A percentile compares a stretch with the other conserved stretches of the same genome.
These are phyloP conservation scores for Ciconia stormi DNA, from an alignment of 2,113 vertebrate genomes.

Conservation along the genomic window DNA sequence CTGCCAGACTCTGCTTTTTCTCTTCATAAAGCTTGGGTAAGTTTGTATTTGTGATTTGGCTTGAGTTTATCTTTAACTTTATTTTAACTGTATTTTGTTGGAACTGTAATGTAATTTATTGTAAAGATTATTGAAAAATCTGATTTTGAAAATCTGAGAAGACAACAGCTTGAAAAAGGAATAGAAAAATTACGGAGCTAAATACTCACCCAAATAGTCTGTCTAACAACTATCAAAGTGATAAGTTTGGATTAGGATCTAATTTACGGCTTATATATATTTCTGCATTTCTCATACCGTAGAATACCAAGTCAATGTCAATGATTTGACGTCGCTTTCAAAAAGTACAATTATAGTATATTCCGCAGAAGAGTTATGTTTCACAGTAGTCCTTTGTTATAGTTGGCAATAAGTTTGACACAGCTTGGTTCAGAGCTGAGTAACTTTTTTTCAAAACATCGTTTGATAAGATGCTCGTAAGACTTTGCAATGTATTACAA, in stretches of 20 bases:
- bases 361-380: background rate
- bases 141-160: background rate
- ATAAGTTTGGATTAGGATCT: constrained; percentile 33
- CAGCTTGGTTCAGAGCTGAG: background rate
- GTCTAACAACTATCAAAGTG: background rate
- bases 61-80: background rate
- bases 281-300: background rate
- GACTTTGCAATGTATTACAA: background rate
- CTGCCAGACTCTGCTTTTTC: background rate
- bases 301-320: constrained; percentile 26
- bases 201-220: background rate
- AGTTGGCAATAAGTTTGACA: background rate
- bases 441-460: background rate
- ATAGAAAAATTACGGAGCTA: background rate
- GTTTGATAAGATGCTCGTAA: rapidly evolving
- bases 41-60: background rate
- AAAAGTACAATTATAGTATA: constrained; percentile 20
- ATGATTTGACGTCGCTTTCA: constrained; percentile 52
- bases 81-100: background rate
- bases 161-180: background rate
- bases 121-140: background rate
- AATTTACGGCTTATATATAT: constrained; percentile 5
- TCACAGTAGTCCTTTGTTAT: constrained; percentile 39
- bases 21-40: background rate
- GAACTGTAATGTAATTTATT: background rate